Conservation (phyloP, 2,888 invertebrate species). For the Melanostoma mellinum region DNA sequence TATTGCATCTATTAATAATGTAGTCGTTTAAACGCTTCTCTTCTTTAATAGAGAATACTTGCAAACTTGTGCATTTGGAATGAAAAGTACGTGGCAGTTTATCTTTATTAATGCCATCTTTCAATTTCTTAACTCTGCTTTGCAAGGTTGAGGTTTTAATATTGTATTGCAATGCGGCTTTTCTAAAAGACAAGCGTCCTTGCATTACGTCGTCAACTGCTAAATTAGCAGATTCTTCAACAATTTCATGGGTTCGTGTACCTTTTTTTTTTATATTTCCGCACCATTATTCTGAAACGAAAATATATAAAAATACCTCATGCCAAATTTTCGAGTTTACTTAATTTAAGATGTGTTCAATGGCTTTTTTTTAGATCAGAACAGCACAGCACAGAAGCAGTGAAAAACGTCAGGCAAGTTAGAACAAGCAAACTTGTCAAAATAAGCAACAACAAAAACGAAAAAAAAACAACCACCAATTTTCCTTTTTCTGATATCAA, state of each 20-base stretch:
- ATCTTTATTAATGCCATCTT: too few relatives aligned
- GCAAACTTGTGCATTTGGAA: constrained; percentile 15
- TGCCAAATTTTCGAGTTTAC: constrained; percentile 12
- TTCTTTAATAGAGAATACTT: constrained; percentile 28
- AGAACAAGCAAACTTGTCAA: too few relatives aligned
- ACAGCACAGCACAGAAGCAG: too few relatives aligned
- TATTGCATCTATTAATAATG: constrained; percentile 21
- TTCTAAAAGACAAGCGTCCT: constrained; percentile 25
- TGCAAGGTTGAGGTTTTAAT: constrained; percentile 25
- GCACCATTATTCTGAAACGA: constrained; percentile 37
- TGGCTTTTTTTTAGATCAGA: too few relatives aligned
- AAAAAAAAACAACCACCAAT: too few relatives aligned
- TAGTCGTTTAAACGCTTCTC: constrained; percentile 23
- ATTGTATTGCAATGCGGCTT: constrained; percentile 26
- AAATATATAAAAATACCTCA: constrained; percentile 23
- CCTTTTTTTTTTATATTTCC: constrained; percentile 49
- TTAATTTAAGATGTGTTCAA: too few relatives aligned
- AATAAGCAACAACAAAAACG: too few relatives aligned
- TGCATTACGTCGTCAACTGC: constrained; percentile 21
- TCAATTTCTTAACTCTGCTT: neutral
- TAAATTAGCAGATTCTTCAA: constrained; percentile 31
- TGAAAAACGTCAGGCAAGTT: too few relatives aligned
- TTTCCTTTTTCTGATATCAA: too few relatives aligned
- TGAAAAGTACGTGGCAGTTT: constrained; percentile 11
- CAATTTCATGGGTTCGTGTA: constrained; percentile 35